Evolutionary conservation across 2,113 vertebrate genomes (phyloP), one percentile per base, ranked within the genome.

Genomic region (Donacobius atricapilla): DNA sequence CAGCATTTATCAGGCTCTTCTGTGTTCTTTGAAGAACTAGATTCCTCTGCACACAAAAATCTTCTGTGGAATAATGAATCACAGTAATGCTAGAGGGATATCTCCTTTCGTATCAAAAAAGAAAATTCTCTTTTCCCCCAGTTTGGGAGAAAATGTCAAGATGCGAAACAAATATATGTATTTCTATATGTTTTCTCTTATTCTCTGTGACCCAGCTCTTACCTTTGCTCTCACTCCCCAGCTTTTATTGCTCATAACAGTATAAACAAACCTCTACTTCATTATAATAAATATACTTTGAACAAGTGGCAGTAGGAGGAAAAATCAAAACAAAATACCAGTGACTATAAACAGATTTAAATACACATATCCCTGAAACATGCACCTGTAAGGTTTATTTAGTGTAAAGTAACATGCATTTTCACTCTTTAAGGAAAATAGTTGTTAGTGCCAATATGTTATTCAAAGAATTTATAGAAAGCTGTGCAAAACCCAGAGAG

Each of bases 261-360:
- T 63, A 42, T 45, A 45, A 81, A 77, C 28, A 60, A 44, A 28
- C 13, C 1, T 1, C 23, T 80, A 35, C 10, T 23, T 58, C 28
- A 3, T 24, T 71, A 8, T 69, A 68, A 65, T 91, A 54, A 68
- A 65, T 91, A 54, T 85, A 72, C 48, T 22, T 17, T 44, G 25
- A 79, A 64, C 20, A 81, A 66, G 51, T 66, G 72, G 77, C 2
- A 2, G 54, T 51, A 79, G 73, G 44, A 82, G 23, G 7, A 47
- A 83, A 85, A 83, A 75, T 80, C 60, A 87, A 83, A 96, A 88
- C 70, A 94, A 93, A 92, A 75, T 83, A 19, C 20, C 63, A 76
- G 7, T 83, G 42, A 61, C 54, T 73, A 45, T 47, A 96, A 88
- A 83, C 47, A 87, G 20, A 87, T 83, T 50, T 30, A 60, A 92